These are phyloP conservation scores for Chelon labrosus DNA, from an alignment of 2,797 vertebrate species.

Conservation along the genomic window DNA sequence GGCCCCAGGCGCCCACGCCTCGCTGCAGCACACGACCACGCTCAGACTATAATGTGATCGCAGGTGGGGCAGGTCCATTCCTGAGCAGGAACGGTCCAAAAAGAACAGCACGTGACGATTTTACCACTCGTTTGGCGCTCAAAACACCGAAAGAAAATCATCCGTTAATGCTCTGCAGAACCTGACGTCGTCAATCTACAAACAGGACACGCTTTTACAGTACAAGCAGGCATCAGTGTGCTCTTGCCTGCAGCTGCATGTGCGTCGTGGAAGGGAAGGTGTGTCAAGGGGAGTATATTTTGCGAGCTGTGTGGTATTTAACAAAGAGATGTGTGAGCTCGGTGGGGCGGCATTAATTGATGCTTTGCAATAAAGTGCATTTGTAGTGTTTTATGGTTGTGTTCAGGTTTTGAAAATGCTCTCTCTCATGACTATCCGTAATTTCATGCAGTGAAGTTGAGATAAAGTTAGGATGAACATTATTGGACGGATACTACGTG, in stretches of 20 bases:
- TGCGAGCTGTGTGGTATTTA: slow-evolving; percentile 40
- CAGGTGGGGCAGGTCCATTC: slow-evolving; percentile 32
- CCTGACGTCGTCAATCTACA: slow-evolving; percentile 12
- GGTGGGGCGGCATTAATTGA: slow-evolving; percentile 8
- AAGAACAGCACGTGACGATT: slow-evolving; percentile 9
- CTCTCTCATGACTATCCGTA: slow-evolving; percentile 30
- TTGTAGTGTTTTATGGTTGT: slow-evolving; percentile 18
- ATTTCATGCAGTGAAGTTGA: slow-evolving; percentile 40
- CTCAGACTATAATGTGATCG: slow-evolving; percentile 24
- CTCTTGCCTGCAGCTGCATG: slow-evolving; percentile 21
- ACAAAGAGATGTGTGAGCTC: slow-evolving; percentile 21
- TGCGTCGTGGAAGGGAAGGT: slow-evolving; percentile 25
- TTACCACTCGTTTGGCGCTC: slow-evolving; percentile 10
- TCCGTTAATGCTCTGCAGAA: slow-evolving; percentile 19
- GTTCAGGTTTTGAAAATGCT: slow-evolving; percentile 24
- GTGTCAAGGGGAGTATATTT: slow-evolving; percentile 37
- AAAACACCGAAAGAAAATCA: slow-evolving; percentile 26
- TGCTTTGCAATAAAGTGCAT: slow-evolving; percentile 35
- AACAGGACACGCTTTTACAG: slow-evolving; percentile 50
- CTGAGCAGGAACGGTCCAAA: slow-evolving; percentile 19
- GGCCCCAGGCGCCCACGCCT: slow-evolving; percentile 36
- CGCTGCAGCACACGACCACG: slow-evolving; percentile 24
- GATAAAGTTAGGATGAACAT: slow-evolving; percentile 24
- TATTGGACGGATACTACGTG: slow-evolving; percentile 15
- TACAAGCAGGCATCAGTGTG: slow-evolving; percentile 40